Conservation (phyloP, 2,797 vertebrate genomes). For the Semaprochilodus insignis region DNA sequence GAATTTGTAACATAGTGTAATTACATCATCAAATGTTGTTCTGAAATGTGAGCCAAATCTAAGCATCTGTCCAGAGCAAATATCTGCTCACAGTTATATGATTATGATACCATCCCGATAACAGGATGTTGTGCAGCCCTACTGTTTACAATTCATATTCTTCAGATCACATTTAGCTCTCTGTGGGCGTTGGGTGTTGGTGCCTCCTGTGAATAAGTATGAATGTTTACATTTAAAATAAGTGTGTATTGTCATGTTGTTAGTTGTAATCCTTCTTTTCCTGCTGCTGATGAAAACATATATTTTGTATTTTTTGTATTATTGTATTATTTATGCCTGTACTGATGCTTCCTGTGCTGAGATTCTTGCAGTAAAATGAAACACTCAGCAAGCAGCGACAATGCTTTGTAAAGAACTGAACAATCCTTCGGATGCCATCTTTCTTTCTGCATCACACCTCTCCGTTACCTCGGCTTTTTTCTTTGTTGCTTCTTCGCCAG, state of each 20-base stretch:
- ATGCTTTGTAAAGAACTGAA: not conserved
- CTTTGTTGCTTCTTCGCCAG: not conserved
- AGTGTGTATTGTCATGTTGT: not conserved
- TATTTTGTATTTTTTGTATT: not conserved
- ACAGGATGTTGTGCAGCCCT: not conserved
- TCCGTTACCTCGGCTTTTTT: not conserved
- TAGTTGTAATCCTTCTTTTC: not conserved
- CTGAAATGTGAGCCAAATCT: no score
- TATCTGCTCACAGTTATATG: not conserved
- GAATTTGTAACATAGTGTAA: no score
- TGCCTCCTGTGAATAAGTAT: not conserved
- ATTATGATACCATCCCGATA: not conserved
- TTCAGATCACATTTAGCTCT: not conserved
- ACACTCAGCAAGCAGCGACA: not conserved
- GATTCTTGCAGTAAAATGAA: not conserved
- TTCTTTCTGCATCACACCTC: conserved; percentile 2
- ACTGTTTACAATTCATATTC: not conserved
- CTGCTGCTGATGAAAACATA: not conserved
- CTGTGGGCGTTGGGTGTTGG: conserved; percentile 8
- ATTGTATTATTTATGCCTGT: not conserved
- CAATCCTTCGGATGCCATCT: not conserved
- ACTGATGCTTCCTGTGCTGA: conserved; percentile 23
- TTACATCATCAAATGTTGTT: no score
- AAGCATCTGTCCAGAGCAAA: no score
- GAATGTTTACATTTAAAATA: conserved; percentile 11